Evolutionary conservation across 2,888 invertebrate genomes (phyloP).

Genomic region (Synergus umbraculus): DNA sequence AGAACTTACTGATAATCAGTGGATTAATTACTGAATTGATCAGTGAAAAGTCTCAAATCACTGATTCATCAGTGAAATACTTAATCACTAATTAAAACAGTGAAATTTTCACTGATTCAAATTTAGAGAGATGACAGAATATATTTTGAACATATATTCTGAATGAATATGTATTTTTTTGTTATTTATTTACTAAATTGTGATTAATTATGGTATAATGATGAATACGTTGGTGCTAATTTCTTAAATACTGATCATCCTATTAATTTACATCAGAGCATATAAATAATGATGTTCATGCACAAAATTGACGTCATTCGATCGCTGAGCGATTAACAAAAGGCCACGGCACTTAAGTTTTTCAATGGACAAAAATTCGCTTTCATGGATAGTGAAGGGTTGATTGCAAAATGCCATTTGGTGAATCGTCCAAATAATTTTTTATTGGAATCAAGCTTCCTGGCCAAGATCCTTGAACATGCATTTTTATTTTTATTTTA

Average conservation of each 20-base stretch:
- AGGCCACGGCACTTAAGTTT: background rate
- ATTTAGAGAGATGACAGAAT: no score
- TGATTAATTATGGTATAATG: no score
- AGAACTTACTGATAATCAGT: no score
- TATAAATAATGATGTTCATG: background rate
- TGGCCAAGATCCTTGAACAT: slow-evolving; percentile 20
- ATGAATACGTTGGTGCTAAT: no score
- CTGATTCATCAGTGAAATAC: no score
- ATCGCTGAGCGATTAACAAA: background rate
- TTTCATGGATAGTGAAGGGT: background rate
- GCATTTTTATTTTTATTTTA: slow-evolving; percentile 8
- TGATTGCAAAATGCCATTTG: background rate
- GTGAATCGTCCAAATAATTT: background rate
- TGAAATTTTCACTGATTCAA: no score
- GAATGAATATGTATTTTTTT: no score
- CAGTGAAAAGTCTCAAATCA: no score
- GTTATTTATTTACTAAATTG: no score
- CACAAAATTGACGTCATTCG: slow-evolving; percentile 3
- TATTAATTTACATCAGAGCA: background rate
- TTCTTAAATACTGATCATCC: background rate
- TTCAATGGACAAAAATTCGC: background rate
- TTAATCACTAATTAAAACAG: no score
- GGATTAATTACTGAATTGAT: no score
- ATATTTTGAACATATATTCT: no score
- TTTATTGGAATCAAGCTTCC: background rate